Base-by-base conservation (phyloP, 2,888 invertebrate species). In the Seira sanloemensis region DNA sequence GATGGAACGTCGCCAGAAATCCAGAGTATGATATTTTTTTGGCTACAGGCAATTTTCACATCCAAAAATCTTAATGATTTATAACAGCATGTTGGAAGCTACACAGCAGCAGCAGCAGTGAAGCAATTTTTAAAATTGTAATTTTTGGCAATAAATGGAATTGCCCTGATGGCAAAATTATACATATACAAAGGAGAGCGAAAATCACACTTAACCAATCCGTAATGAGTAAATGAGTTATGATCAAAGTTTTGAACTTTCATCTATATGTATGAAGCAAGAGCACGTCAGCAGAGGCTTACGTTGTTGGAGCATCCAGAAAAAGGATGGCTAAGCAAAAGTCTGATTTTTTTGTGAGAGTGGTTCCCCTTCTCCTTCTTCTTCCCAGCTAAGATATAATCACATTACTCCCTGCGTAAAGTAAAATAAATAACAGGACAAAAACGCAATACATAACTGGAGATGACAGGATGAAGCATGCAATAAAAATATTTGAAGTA, bases 381-480 rank as follows among this genome's bases (percentile, higher is more conserved):
- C 58, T 58, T 18, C 58, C 58, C n/a, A 5, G 58, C 58, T 58
- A 18, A 58, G n/a, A 58, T 58, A 58, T 58, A 58, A 58, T 58
- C 58, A 58, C 58, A 58, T 58, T 58, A 58, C n/a, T 58, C 58
- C n/a, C 18, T n/a, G n/a, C n/a, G 58, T 58, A 58, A 58, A 58
- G n/a, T 58, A 58, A 58, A 21, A 72, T 65, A 65, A 27, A 74
- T 62, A 58, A 65, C 27, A 65, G n/a, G 75, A 66, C 66, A 67
- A 75, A 58, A 77, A 54, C 73, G n/a, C 66, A 7, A 62, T 67
- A 66, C 72, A 80, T 80, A 75, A 80, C 74, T 74, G 76, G 65
- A 76, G 75, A 81, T 81, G 81, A 81, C 81, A 81, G 76, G 81
- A 76, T 81, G 76, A 76, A 81, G 76, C 69, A 67, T 65, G 76